Conservation (phyloP, 2,888 invertebrate genomes). For the Lacanobia wlatinum region DNA sequence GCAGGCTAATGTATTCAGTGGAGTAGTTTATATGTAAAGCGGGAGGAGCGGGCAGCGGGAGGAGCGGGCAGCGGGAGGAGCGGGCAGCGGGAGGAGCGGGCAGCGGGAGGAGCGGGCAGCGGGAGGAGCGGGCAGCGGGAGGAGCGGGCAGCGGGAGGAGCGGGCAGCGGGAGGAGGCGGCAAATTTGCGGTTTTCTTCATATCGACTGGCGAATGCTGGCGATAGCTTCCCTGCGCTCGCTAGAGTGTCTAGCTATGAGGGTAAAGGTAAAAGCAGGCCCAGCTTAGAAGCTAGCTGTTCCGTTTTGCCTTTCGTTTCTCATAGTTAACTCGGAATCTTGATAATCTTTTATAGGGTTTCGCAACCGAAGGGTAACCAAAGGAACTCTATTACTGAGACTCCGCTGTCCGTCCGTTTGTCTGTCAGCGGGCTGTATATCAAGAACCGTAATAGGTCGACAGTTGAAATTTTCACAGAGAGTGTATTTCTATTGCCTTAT, state of each 20-base stretch:
- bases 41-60: neutral
- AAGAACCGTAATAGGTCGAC: no score
- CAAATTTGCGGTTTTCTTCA: constrained; percentile 58
- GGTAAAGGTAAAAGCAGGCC: neutral
- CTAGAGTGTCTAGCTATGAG: neutral
- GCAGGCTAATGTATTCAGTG: constrained; percentile 57
- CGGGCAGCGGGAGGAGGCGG: neutral
- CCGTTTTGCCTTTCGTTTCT: neutral
- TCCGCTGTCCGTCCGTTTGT: no score
- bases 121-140: constrained; percentile 22
- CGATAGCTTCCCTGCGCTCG: constrained; percentile 9
- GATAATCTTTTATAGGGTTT: no score
- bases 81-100: neutral
- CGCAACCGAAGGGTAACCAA: no score
- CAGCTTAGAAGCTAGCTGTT: neutral
- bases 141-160: constrained; percentile 24
- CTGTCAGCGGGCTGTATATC: no score
- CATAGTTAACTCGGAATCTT: no score
- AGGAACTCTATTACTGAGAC: no score
- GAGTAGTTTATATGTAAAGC: constrained; percentile 62
- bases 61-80: constrained; percentile 24
- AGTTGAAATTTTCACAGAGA: no score
- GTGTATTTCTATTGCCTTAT: no score
- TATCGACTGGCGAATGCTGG: neutral
- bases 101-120: constrained; percentile 34